These are phyloP conservation scores for Salarias fasciatus DNA, from an alignment of 2,797 vertebrate species.

Conservation along the genomic window DNA sequence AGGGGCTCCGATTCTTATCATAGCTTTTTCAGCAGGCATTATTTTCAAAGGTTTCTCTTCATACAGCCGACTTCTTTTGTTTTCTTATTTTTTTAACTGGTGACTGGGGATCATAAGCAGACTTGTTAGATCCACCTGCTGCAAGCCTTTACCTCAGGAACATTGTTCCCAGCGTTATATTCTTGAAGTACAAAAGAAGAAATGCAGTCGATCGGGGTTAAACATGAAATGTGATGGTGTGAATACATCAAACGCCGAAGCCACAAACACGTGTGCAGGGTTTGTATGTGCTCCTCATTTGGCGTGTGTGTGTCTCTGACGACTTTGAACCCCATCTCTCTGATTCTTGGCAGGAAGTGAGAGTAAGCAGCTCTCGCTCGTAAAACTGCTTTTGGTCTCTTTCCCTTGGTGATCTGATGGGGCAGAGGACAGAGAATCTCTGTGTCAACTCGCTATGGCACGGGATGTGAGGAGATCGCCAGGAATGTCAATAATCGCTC, in stretches of 20 bases:
- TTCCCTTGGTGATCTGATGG: slow-evolving; percentile 61
- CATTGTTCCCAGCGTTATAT: too few relatives aligned
- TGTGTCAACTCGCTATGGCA: slow-evolving; percentile 67
- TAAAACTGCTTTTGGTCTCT: slow-evolving; percentile 72
- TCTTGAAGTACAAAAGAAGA: too few relatives aligned
- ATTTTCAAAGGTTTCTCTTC: too few relatives aligned
- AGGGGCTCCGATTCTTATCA: too few relatives aligned
- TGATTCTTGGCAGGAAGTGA: slow-evolving; percentile 72
- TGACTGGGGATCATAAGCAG: too few relatives aligned
- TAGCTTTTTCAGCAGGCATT: too few relatives aligned
- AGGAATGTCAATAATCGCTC: slow-evolving; percentile 68
- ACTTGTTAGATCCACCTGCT: too few relatives aligned
- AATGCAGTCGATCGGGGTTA: not conserved
- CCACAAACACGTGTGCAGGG: not conserved
- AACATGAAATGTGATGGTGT: not conserved
- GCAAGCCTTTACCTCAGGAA: too few relatives aligned
- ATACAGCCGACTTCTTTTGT: too few relatives aligned
- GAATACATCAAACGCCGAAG: not conserved
- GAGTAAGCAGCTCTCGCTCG: slow-evolving; percentile 57
- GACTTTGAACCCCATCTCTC: slow-evolving; percentile 67
- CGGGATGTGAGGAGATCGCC: slow-evolving; percentile 63
- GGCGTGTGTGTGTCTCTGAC: slow-evolving; percentile 33
- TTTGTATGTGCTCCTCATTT: slow-evolving; percentile 10
- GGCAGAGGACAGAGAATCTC: slow-evolving; percentile 70
- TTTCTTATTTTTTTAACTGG: too few relatives aligned